These are phyloP conservation scores for Cuculus canorus DNA, from an alignment of 2,797 vertebrate species.

Conservation along the genomic window DNA sequence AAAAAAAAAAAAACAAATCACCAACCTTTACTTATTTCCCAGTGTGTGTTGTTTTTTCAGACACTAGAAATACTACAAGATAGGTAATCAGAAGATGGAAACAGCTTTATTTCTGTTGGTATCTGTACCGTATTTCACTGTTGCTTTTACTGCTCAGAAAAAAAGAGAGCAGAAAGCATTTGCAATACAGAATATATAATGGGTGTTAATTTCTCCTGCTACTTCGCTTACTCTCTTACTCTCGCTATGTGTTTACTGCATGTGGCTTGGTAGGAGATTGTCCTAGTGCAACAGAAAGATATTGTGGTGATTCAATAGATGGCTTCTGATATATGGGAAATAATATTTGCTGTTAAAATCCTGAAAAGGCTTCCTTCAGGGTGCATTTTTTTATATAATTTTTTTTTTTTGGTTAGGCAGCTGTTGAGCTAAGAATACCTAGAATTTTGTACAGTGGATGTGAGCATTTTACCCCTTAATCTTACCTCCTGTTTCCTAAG, in stretches of 20 bases:
- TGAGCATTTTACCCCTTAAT: neutral
- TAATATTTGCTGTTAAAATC: neutral
- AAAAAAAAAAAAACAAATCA: too few relatives aligned
- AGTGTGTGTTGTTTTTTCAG: neutral
- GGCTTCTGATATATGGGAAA: neutral
- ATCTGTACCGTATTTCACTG: neutral
- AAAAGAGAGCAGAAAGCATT: neutral
- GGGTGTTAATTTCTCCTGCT: neutral
- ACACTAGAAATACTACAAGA: neutral
- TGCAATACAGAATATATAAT: neutral
- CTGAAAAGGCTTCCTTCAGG: neutral
- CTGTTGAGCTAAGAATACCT: constrained; percentile 8
- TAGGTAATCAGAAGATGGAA: neutral
- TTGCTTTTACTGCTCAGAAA: neutral
- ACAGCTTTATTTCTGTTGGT: neutral
- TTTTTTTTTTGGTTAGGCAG: neutral
- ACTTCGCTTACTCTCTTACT: neutral
- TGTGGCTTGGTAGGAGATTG: neutral
- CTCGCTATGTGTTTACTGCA: neutral
- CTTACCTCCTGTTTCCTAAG: neutral
- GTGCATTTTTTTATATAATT: neutral
- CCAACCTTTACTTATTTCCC: neutral
- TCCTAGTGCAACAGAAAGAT: neutral
- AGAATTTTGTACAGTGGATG: neutral
- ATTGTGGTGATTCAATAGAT: neutral